Evolutionary conservation across 1,140 invertebrate species (phyloP), one percentile per base, ranked within the genome.

Genomic region (Branchinecta lindahli): DNA sequence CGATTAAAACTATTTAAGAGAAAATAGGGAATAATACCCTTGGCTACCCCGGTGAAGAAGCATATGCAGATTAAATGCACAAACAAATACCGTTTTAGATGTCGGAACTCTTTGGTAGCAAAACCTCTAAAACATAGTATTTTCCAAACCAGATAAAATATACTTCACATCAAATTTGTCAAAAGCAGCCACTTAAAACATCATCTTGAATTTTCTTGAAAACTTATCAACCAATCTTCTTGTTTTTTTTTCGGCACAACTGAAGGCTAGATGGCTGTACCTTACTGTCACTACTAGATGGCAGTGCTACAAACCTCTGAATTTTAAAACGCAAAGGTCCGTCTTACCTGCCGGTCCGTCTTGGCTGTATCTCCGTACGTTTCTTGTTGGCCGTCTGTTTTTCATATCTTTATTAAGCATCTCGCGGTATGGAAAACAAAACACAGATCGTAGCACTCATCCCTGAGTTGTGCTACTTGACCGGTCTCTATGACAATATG

Each of bases 361-460:
- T 52, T 52, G 47, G 47, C 47, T 52, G 47, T 52, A 52, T 52
- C 47, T 52, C 47, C 47, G n/a, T n/a, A n/a, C n/a, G n/a, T n/a
- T n/a, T n/a, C n/a, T n/a, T n/a, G n/a, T n/a, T n/a, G n/a, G n/a
- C n/a, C n/a, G n/a, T n/a, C n/a, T n/a, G n/a, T n/a, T n/a, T n/a
- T n/a, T n/a, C n/a, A n/a, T n/a, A n/a, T n/a, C n/a, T n/a, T n/a
- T n/a, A n/a, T n/a, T n/a, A n/a, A n/a, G n/a, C n/a, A n/a, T n/a
- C 79, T 77, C 71, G 90, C n/a, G 9, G 9, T 52, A 9, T 52
- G 9, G 47, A 52, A 52, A 52, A 52, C 47, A 9, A 9, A 52
- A 9, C 47, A 52, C n/a, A n/a, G n/a, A n/a, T n/a, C n/a, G n/a
- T n/a, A 52, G 9, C 47, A 52, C 9, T 52, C 47, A 9, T 52